A percentile compares a stretch with the other conserved stretches of the same genome.
Conservation (phyloP, 1,140 invertebrate species). For the Whitmania pigra region DNA sequence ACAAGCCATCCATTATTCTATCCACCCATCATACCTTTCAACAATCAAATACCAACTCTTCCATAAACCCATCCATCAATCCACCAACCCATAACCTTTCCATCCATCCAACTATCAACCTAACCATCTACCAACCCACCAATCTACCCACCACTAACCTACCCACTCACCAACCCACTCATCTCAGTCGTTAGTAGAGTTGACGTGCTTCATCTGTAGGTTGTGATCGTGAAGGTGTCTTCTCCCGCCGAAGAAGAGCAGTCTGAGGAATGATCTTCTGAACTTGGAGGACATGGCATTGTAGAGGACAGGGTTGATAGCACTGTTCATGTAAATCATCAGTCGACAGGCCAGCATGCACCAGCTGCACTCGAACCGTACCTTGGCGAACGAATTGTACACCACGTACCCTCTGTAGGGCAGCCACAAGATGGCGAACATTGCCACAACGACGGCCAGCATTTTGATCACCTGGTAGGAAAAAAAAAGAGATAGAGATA, state of each 20-base stretch:
- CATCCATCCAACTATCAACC: too few species aligned
- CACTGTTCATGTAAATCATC: constrained; percentile 50
- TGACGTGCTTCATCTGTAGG: neutral
- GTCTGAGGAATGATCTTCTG: constrained; percentile 44
- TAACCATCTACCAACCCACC: too few species aligned
- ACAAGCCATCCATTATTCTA: too few species aligned
- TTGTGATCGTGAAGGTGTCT: neutral
- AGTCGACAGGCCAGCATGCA: constrained; percentile 43
- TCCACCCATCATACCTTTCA: too few species aligned
- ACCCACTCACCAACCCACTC: neutral
- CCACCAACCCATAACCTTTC: too few species aligned
- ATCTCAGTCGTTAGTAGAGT: neutral
- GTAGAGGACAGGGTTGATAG: constrained; percentile 53
- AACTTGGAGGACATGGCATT: constrained; percentile 53
- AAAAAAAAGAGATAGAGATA: too few species aligned
- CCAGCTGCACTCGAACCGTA: constrained; percentile 51
- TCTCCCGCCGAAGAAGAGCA: constrained; percentile 31
- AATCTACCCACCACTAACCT: too few species aligned
- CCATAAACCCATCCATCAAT: too few species aligned
- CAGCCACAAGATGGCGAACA: constrained; percentile 53
- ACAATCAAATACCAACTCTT: too few species aligned
- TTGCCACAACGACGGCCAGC: constrained; percentile 50
- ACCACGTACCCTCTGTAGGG: constrained; percentile 53
- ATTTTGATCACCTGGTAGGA: constrained; percentile 51
- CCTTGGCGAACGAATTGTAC: constrained; percentile 50